Conservation (phyloP, 1,140 invertebrate genomes). For the Kradibia gibbosae region DNA sequence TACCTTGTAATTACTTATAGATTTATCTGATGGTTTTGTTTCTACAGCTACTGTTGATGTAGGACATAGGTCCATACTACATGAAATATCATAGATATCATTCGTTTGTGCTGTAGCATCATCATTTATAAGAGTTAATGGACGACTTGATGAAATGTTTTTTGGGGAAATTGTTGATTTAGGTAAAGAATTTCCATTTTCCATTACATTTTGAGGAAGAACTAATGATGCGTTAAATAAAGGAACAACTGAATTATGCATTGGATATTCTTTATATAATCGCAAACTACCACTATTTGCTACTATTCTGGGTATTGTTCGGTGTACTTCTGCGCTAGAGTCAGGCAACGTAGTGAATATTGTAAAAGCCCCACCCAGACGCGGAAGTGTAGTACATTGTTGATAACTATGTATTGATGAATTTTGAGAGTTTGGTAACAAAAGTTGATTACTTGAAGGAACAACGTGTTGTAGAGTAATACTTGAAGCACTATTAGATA, state of each 20-base stretch:
- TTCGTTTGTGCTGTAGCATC: constrained; percentile 52
- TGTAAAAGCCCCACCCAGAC: constrained; percentile 66
- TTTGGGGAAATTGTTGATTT: constrained; percentile 41
- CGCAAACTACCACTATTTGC: constrained; percentile 66
- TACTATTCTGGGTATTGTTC: constrained; percentile 72
- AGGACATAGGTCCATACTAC: constrained; percentile 1
- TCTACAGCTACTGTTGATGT: constrained; percentile 13
- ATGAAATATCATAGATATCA: constrained; percentile 35
- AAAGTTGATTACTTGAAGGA: constrained; percentile 52
- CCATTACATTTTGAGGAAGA: constrained; percentile 19
- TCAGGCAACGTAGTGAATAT: constrained; percentile 68
- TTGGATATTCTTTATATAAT: constrained; percentile 58
- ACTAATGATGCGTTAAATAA: constrained; percentile 57
- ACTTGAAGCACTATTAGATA: constrained; percentile 43
- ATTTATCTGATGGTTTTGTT: not conserved
- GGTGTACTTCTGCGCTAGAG: constrained; percentile 64
- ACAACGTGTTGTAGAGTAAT: constrained; percentile 52
- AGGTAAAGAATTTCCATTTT: constrained; percentile 51
- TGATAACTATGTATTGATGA: constrained; percentile 61
- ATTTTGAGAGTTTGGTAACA: constrained; percentile 58
- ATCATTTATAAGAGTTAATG: constrained; percentile 53
- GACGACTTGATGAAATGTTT: constrained; percentile 56
- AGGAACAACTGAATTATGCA: constrained; percentile 60
- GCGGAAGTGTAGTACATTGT: constrained; percentile 66
- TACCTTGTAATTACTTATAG: constrained; percentile 52